A percentile compares a stretch with the other conserved stretches of the same genome.
Conservation (phyloP, 2,113 vertebrate species). For the Oplegnathus fasciatus region DNA sequence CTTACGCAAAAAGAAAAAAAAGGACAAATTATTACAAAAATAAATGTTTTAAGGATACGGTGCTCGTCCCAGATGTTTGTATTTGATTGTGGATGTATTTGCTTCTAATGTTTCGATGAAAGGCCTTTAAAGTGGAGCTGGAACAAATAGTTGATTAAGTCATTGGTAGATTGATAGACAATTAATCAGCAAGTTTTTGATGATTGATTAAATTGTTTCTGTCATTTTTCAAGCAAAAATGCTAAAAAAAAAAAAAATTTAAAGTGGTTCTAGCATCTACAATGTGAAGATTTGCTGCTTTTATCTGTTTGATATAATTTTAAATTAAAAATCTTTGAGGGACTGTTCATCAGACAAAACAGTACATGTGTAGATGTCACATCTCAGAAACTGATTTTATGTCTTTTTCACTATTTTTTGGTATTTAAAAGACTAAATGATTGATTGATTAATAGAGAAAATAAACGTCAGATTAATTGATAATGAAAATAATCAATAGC, state of each 20-base stretch:
- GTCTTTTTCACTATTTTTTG: neutral
- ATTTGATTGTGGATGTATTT: constrained; percentile 34
- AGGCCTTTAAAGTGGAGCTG: neutral
- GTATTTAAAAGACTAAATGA: neutral
- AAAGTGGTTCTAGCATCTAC: neutral
- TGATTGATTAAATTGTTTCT: neutral
- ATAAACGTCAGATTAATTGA: neutral
- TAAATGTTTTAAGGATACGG: constrained; percentile 85
- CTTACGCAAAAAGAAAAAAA: constrained; percentile 87
- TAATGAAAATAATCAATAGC: neutral
- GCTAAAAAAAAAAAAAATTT: too few relatives aligned
- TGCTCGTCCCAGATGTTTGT: constrained; percentile 34
- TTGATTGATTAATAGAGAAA: neutral
- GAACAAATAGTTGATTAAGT: neutral
- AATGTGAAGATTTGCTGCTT: neutral
- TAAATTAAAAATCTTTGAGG: neutral
- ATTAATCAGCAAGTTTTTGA: neutral
- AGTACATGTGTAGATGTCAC: too few relatives aligned
- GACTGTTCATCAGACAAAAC: neutral
- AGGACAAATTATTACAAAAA: constrained; percentile 86
- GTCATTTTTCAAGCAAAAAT: neutral
- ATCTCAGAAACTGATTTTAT: too few relatives aligned
- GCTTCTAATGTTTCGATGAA: neutral
- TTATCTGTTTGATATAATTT: neutral
- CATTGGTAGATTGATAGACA: too few relatives aligned